A percentile compares a stretch with the other conserved stretches of the same genome.
Evolutionary conservation across 2,113 vertebrate genomes (phyloP).

Genomic region (Lonchura striata): DNA sequence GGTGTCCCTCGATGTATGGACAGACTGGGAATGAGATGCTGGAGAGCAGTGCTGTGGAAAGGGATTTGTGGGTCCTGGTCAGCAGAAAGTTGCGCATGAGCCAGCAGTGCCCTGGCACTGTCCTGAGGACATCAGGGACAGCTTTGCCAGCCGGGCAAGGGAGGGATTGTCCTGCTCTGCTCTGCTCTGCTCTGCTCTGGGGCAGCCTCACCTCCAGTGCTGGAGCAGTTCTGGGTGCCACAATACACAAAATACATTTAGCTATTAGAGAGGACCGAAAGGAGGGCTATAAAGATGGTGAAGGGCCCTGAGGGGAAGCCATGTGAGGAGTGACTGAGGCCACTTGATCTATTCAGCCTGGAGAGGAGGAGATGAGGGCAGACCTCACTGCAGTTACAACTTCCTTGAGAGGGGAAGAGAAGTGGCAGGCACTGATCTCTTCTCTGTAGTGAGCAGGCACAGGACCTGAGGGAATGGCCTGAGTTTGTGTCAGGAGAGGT

Average conservation of each 20-base stretch:
- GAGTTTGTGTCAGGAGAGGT: not conserved
- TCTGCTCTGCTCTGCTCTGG: not conserved
- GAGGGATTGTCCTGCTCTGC: not conserved
- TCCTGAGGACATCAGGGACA: accelerated
- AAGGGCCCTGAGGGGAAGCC: accelerated
- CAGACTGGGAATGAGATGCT: not conserved
- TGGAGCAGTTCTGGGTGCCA: accelerated
- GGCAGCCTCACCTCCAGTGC: accelerated
- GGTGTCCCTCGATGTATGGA: not conserved
- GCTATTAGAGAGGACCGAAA: not conserved
- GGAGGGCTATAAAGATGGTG: accelerated
- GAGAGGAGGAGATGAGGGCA: not conserved
- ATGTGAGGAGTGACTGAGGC: accelerated
- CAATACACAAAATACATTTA: not conserved
- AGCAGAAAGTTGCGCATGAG: accelerated
- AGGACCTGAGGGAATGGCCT: not conserved
- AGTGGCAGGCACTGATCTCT: not conserved
- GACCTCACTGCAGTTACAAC: not conserved
- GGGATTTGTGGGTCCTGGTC: no score
- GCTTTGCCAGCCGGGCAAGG: accelerated
- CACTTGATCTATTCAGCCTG: not conserved
- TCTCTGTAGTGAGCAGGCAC: not conserved
- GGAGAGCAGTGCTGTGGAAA: not conserved
- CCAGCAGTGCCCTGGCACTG: not conserved
- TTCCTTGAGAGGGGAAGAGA: accelerated